Percentiles rank a stretch among this genome's conserved stretches.
Evolutionary conservation across 2,888 invertebrate species (phyloP).

Genomic region (Leucophenga montana): DNA sequence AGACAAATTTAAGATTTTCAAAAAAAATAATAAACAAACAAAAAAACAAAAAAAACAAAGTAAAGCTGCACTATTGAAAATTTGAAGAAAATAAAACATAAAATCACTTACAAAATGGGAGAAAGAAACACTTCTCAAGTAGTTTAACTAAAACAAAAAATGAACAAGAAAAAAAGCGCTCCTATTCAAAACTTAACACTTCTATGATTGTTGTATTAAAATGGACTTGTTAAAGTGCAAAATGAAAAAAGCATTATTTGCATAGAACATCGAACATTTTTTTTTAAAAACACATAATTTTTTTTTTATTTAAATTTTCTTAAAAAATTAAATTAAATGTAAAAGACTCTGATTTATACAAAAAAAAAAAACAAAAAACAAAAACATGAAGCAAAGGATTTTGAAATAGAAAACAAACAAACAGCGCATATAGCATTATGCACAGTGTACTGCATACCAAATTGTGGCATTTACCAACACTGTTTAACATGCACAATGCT

Average conservation of each 20-base stretch:
- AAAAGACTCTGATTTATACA: constrained; percentile 57
- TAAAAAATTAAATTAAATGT: constrained; percentile 18
- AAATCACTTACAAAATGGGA: constrained; percentile 12
- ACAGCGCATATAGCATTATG: constrained; percentile 57
- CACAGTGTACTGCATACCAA: no score
- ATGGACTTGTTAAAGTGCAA: constrained; percentile 10
- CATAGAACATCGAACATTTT: constrained; percentile 46
- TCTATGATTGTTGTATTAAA: constrained; percentile 36
- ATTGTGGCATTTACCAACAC: no score
- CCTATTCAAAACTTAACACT: constrained; percentile 27
- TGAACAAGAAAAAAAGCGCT: constrained; percentile 41
- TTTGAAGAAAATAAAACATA: constrained; percentile 40
- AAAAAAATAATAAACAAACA: constrained; percentile 35
- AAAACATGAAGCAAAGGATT: constrained; percentile 34
- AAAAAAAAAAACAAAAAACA: neutral
- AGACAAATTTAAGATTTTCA: constrained; percentile 33
- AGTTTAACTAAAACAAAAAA: constrained; percentile 24
- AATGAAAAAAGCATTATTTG: constrained; percentile 26
- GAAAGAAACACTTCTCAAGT: neutral
- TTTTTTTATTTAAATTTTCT: constrained; percentile 44
- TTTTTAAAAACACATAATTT: constrained; percentile 37
- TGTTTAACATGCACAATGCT: no score
- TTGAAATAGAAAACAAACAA: constrained; percentile 43
- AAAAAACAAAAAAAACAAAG: constrained; percentile 36
- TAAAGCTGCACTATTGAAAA: constrained; percentile 49